Evolutionary conservation across 1,140 invertebrate genomes (phyloP), one percentile per base, ranked within the genome.

Genomic region (Melitaea cinxia): DNA sequence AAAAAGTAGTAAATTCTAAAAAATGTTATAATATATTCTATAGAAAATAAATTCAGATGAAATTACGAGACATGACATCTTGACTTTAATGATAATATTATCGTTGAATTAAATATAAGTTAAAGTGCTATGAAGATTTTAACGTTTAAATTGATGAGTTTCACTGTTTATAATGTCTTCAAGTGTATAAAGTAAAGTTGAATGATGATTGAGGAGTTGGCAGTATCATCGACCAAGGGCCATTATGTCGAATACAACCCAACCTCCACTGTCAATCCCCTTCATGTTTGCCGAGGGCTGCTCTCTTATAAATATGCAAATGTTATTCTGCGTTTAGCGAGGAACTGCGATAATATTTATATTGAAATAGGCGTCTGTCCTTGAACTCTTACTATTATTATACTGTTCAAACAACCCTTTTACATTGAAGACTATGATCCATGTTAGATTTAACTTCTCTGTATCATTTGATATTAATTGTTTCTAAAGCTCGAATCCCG

Each of bases 221-320:
- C 37, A 63, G 39, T 63, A 70, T 70, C 69, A 75, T 79, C 73
- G 72, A 80, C 70, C 75, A 78, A 80, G 78, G 72, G 68, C 76
- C 72, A 80, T 84, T 80, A 79, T 79, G 80, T 80, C 80, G 80
- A 78, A 80, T 81, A 82, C 76, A 78, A 78, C 78, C 63, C 72
- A 63, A 47, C 68, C 71, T 76, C 55, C 55, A 56, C 70, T 75
- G 74, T 39, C 75, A 83, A 78, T 80, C 73, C 80, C 75, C 79
- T 78, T 70, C 77, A 77, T 84, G 77, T 86, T 86, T 82, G 80
- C 78, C 68, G 62, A 84, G 81, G 82, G 80, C 73, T 65, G 54
- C 49, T 85, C 80, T 78, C 82, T 86, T 84, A 84, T 86, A 84
- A 86, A 86, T 86, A 86, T 86, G 83, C 83, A 86, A 86, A 86